Base-by-base conservation (phyloP, 2,797 vertebrate genomes). In the Ptychobarbus kaznakovi region DNA sequence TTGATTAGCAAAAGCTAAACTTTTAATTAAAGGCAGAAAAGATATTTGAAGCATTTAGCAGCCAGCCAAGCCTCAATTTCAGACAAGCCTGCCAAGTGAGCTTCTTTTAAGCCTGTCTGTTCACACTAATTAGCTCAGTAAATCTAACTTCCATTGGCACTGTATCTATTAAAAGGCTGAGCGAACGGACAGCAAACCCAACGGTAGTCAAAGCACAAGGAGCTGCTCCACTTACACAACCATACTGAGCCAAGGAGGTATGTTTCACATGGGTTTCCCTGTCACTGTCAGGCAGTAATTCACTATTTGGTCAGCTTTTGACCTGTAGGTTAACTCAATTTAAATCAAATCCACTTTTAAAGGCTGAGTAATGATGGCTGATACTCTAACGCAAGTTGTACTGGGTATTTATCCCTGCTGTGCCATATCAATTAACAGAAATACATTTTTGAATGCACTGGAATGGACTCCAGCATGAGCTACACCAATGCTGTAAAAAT, bases 21-120 rank as follows among this genome's bases (percentile, higher is more conserved):
- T 72, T 86, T 82, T 86, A 86, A 77, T 78, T 82, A 82, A 46
- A 77, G 40, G 28, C 66, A 61, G 35, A 56, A 80, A 72, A 61
- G 0, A 10, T 76, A 28, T 65, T 81, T 46, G 28, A 46, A 44
- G 16, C 78, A 40, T 56, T 75, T 40, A 56, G 38, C 6, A 75
- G 40, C 49, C 72, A 58, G 61, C 73, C 73, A 68, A 44, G 49
- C 6, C 18, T 51, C 7, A n/a, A 46, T 16, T 44, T 12, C 40
- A 44, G 28, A 53, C 22, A 66, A 77, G 63, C 10, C 63, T 78
- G 72, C 73, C 73, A 82, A 76, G 8, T 4, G 2, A 15, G 51
- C 8, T 69, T 61, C 40, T 70, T 77, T 82, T 75, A 85, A 76
- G 65, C 58, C 25, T 77, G 85, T 65, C 85, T 82, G 40, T 69